phyloP scores from a whole-genome alignment of 2,888 invertebrate genomes.

The Leucophenga montana region DNA sequence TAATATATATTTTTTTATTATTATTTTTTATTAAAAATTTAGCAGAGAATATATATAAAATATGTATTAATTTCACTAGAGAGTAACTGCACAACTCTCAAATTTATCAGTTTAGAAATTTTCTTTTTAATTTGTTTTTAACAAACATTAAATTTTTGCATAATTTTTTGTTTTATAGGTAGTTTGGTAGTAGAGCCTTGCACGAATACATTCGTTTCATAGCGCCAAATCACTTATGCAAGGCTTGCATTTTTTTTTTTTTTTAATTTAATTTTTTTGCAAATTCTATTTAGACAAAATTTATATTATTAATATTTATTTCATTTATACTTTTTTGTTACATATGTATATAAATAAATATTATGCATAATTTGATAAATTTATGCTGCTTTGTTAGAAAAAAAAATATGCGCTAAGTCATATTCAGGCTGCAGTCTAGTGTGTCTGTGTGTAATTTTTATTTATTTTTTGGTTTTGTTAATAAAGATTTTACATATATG shows the following conservation, averaged over 20 bases:
- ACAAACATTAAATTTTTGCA: not conserved
- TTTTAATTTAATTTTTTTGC: slow-evolving; percentile 8
- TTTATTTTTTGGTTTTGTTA: slow-evolving; percentile 35
- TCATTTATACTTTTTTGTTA: slow-evolving; percentile 27
- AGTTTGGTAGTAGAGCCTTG: too few species aligned
- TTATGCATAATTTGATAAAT: slow-evolving; percentile 38
- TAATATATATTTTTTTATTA: slow-evolving; percentile 8
- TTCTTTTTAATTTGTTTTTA: slow-evolving; percentile 14
- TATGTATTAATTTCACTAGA: not conserved
- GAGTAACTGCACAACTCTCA: slow-evolving; percentile 12
- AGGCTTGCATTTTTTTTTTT: slow-evolving; percentile 1
- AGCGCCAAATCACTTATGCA: too few species aligned
- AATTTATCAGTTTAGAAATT: too few species aligned
- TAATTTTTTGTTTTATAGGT: not conserved
- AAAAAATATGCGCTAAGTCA: slow-evolving; percentile 32
- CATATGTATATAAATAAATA: slow-evolving; percentile 37
- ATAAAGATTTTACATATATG: slow-evolving; percentile 48
- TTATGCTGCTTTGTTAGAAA: slow-evolving; percentile 36
- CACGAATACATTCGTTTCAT: too few species aligned
- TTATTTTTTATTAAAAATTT: not conserved
- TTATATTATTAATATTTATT: not conserved
- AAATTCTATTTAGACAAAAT: not conserved
- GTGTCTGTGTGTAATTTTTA: slow-evolving; percentile 34
- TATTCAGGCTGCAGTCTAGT: slow-evolving; percentile 60
- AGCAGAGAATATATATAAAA: slow-evolving; percentile 8